Evolutionary conservation across 2,113 vertebrate genomes (phyloP).

Genomic region (Monopterus albus): DNA sequence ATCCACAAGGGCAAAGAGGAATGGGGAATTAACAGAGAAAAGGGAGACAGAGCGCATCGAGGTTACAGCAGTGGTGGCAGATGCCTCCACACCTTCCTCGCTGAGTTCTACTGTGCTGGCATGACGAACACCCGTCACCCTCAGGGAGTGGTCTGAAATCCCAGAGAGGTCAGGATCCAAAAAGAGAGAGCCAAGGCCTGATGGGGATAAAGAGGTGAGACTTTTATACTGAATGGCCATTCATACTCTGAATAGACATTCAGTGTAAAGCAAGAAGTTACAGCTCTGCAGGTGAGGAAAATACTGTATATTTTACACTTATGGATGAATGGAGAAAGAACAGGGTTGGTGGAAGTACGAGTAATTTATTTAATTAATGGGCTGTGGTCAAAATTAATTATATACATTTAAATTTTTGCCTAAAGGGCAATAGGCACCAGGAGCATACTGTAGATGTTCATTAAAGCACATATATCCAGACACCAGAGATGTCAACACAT

Average conservation of each 20-base stretch:
- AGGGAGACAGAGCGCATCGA: constrained; percentile 83
- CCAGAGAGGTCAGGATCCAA: constrained; percentile 83
- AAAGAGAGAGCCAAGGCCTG: constrained; percentile 89
- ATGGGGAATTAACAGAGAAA: constrained; percentile 88
- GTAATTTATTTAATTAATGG: no score
- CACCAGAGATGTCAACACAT: no score
- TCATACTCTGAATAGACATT: neutral
- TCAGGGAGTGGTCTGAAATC: constrained; percentile 82
- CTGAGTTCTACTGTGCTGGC: constrained; percentile 87
- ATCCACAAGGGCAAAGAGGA: constrained; percentile 87
- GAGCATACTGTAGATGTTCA: no score
- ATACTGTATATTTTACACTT: no score
- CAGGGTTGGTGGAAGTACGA: no score
- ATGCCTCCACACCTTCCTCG: constrained; percentile 88
- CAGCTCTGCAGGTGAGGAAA: no score
- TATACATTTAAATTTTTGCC: no score
- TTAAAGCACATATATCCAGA: no score
- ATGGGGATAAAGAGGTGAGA: no score
- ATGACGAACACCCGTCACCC: constrained; percentile 87
- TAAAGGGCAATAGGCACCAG: no score
- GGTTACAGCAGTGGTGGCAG: constrained; percentile 80
- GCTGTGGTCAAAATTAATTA: no score
- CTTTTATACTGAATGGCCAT: neutral
- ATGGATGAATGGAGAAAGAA: neutral
- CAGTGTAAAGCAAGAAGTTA: neutral